Base-by-base conservation (phyloP, 2,888 invertebrate genomes). In the Drosophila infuscata region DNA sequence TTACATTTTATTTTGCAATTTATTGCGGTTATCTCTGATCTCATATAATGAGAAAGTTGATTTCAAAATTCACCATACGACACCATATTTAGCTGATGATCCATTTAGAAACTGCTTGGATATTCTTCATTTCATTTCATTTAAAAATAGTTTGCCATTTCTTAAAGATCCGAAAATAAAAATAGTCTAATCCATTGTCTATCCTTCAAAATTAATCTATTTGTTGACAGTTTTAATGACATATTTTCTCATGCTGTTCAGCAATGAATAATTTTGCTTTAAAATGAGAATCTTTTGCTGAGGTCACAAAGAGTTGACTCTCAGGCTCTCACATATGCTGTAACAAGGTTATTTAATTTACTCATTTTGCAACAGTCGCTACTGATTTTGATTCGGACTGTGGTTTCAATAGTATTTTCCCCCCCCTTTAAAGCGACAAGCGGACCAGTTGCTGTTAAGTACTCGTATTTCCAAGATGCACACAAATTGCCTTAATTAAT, bases 401-500 rank as follows among this genome's bases (percentile, higher is more conserved):
- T 59, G 38, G 51, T 70, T 30, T n/a, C 48, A 52, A 46, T 52
- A 25, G n/a, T 33, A n/a, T 29, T 7, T 46, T 17, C 49, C 43
- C 20, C 20, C 54, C 43, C 20, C 30, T 61, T 61, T 64, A 35
- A 49, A 58, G 56, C 46, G 38, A 46, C 54, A 57, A 49, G 52
- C 62, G 51, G 53, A 70, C 57, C 49, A 60, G 58, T 51, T 57
- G 68, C 41, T 57, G 49, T 48, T 32, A 57, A 64, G 64, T 65
- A 48, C 68, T 70, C 88, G 49, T 65, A 70, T 76, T 74, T 80
- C 70, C 86, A 70, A 83, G 80, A 48, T 73, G 64, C 80, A 79
- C 81, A 72, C 86, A 89, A 85, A 88, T 88, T 83, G 89, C 70
- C 84, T 90, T 90, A 86, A 90, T 86, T 86, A 90, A 86, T 86